These are phyloP conservation scores for Chrysopa pallens DNA, from an alignment of 1,140 invertebrate species.

Conservation along the genomic window DNA sequence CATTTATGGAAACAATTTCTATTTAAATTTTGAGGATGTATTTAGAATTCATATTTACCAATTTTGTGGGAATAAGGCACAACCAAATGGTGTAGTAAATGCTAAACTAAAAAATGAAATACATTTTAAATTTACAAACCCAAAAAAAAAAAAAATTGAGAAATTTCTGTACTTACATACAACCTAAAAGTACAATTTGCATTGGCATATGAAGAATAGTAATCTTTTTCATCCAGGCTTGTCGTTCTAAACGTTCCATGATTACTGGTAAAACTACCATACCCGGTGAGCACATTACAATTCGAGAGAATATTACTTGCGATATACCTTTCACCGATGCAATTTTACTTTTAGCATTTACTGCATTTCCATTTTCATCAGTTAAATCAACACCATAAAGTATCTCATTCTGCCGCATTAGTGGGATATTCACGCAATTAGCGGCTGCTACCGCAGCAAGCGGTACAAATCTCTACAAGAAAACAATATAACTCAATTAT, in stretches of 20 bases:
- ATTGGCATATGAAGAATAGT: conserved; percentile 53
- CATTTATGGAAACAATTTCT: too few species aligned
- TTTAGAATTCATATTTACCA: conserved; percentile 35
- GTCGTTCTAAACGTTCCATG: conserved; percentile 58
- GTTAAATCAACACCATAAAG: conserved; percentile 43
- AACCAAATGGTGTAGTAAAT: conserved; percentile 85
- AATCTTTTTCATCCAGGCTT: conserved; percentile 52
- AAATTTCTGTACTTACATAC: conserved; percentile 42
- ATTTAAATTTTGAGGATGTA: too few species aligned
- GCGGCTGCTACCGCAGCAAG: conserved; percentile 95
- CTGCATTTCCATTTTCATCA: conserved; percentile 51
- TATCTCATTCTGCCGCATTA: conserved; percentile 87
- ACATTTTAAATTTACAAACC: too few species aligned
- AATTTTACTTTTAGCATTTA: conserved; percentile 56
- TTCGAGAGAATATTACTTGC: conserved; percentile 67
- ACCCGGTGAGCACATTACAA: conserved; percentile 80
- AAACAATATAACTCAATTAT: too few species aligned
- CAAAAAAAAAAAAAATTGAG: too few species aligned
- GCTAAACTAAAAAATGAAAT: conserved; percentile 43
- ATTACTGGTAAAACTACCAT: conserved; percentile 67
- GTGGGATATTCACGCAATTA: conserved; percentile 96
- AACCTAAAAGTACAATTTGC: conserved; percentile 57
- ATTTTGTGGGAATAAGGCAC: conserved; percentile 79
- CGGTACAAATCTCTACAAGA: conserved; percentile 74
- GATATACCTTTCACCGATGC: conserved; percentile 70